Conservation (phyloP, 2,797 vertebrate species). For the Tiaroga cobitis region DNA sequence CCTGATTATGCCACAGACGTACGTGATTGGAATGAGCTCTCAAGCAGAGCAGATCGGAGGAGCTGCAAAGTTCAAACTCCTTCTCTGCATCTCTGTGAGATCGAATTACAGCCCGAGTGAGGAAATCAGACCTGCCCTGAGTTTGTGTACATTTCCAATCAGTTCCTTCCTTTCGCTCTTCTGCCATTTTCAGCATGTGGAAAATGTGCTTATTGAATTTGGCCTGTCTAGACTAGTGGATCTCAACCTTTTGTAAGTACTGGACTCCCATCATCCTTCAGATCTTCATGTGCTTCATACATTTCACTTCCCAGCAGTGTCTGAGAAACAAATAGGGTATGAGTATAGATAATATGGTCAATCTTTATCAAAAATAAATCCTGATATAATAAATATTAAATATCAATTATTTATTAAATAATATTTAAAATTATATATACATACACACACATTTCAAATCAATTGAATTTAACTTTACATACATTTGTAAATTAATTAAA, state of each 20-base stretch:
- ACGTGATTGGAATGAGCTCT: conserved; percentile 74
- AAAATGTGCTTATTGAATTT: conserved; percentile 16
- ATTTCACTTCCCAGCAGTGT: neutral
- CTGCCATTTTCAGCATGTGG: neutral
- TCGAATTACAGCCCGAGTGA: conserved; percentile 48
- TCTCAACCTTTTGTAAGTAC: conserved; percentile 7
- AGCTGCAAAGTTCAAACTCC: conserved; percentile 58
- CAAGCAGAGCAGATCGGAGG: conserved; percentile 62
- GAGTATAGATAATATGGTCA: neutral
- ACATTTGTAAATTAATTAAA: no score
- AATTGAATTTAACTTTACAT: no score
- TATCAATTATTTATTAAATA: neutral
- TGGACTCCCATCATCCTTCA: neutral
- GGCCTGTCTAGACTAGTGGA: conserved; percentile 13
- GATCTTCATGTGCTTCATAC: neutral
- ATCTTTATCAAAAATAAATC: neutral
- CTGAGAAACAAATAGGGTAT: no score
- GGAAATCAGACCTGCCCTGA: conserved; percentile 32
- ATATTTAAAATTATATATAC: no score
- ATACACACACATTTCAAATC: no score
- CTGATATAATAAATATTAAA: neutral
- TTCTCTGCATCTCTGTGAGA: conserved; percentile 46
- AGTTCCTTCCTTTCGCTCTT: conserved; percentile 26
- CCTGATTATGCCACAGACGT: conserved; percentile 74
- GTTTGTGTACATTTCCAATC: conserved; percentile 18